Evolutionary conservation across 1,140 invertebrate species (phyloP), one percentile per base, ranked within the genome.

Genomic region (Zaprionus ornatus): DNA sequence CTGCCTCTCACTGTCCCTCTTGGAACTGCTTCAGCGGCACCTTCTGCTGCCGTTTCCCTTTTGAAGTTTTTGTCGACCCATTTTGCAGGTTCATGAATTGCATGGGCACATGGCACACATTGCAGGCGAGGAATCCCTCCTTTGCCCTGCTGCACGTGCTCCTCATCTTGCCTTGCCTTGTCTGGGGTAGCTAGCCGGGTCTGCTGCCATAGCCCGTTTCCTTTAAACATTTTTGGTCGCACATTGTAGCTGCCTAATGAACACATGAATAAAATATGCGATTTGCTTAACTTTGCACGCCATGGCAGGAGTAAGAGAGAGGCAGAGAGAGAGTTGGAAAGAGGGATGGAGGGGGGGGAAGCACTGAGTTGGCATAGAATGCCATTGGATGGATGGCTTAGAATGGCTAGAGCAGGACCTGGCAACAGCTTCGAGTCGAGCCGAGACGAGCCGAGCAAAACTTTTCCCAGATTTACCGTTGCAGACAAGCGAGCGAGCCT

Each of bases 201-300:
- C 29, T 32, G 32, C 25, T 25, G 59, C 55, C 37, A 13, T 48
- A 68, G 64, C 75, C 32, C 79, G 70, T 75, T 85, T 79, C 86
- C 86, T 90, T 90, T 90, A 90, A 90, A 85, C 85, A 90, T 88
- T 90, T 90, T 90, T 80, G 85, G 85, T 90, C 86, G 86, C 85
- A 90, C 85, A 90, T 90, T 90, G 85, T 90, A 90, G 85, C 85
- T 80, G 82, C 86, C 85, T 90, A 90, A 90, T 90, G 85, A 90
- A 90, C 85, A 90, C 85, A 90, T 90, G 85, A 90, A 90, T 90
- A 90, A 90, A 90, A 90, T 90, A 90, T 90, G 85, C 85, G 85
- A 90, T 90, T 90, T 90, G 85, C 85, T 90, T 90, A 90, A 90
- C 85, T 87, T 85, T 90, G 81, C 85, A 79, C 85, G 81, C 83